Evolutionary conservation across 2,888 invertebrate species (phyloP).

Genomic region (Caenorhabditis sulstoni): DNA sequence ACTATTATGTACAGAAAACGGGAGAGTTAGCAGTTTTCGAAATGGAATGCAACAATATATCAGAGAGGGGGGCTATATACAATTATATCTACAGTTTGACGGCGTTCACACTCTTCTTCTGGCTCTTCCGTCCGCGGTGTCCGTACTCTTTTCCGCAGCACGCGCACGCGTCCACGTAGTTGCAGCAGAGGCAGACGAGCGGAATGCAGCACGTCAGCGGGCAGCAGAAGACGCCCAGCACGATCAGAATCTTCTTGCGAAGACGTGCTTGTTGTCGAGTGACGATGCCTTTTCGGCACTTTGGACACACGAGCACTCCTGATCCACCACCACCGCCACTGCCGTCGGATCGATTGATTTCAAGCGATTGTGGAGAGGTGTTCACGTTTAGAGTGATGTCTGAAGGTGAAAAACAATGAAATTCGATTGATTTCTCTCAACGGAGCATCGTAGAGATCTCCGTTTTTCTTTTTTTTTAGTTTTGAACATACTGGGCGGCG

Average conservation of each 20-base stretch:
- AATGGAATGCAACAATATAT: no score
- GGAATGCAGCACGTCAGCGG: constrained; percentile 44
- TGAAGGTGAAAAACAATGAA: background rate
- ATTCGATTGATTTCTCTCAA: background rate
- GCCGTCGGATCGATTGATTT: constrained; percentile 2
- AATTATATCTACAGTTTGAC: constrained; percentile 29
- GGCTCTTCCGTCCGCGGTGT: constrained; percentile 46
- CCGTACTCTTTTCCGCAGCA: constrained; percentile 49
- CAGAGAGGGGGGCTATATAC: constrained; percentile 5
- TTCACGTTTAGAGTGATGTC: constrained; percentile 35
- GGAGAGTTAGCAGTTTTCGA: no score
- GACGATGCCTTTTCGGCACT: constrained; percentile 56
- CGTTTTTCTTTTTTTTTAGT: no score
- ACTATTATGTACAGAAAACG: no score
- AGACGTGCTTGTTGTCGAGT: constrained; percentile 47
- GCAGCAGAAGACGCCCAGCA: constrained; percentile 35
- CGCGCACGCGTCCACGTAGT: constrained; percentile 49
- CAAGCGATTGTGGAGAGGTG: constrained; percentile 18
- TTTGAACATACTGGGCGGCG: constrained; percentile 17
- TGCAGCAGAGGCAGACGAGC: constrained; percentile 39
- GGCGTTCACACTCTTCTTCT: constrained; percentile 50
- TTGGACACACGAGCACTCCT: constrained; percentile 48
- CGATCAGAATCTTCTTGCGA: constrained; percentile 9
- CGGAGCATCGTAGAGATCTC: no score
- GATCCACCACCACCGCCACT: background rate